Conservation (phyloP, 1,140 invertebrate genomes). For the Drosophila arizonae region DNA sequence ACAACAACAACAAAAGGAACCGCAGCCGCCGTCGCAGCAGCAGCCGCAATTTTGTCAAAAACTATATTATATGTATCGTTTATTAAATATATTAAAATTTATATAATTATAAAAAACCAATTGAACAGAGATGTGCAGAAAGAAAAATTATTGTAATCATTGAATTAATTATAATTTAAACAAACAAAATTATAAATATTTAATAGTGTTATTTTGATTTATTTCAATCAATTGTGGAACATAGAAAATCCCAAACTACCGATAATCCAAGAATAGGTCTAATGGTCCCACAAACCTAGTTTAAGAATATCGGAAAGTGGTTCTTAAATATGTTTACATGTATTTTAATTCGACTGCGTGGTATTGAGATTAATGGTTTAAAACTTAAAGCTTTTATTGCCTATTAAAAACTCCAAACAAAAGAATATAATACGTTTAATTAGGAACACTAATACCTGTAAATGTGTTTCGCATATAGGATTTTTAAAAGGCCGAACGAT, state of each 20-base stretch:
- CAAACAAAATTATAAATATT: constrained; percentile 55
- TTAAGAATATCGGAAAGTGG: not conserved
- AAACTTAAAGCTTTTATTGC: constrained; percentile 16
- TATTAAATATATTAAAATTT: constrained; percentile 83
- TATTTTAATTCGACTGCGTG: not conserved
- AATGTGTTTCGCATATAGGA: not conserved
- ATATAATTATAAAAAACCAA: constrained; percentile 81
- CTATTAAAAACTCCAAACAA: constrained; percentile 1
- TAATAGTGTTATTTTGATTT: constrained; percentile 37
- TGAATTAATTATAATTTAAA: constrained; percentile 82
- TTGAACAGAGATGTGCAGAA: constrained; percentile 69
- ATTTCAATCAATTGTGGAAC: not conserved
- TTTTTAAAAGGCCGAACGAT: not conserved
- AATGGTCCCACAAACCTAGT: not conserved
- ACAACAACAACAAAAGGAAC: constrained; percentile 49
- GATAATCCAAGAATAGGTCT: not conserved
- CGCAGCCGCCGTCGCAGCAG: constrained; percentile 54
- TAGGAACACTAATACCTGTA: constrained; percentile 14
- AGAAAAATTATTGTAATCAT: constrained; percentile 82
- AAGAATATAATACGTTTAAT: not conserved
- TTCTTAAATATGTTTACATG: not conserved
- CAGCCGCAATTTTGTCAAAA: constrained; percentile 78
- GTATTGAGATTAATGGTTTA: constrained; percentile 6
- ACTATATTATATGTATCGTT: constrained; percentile 82
- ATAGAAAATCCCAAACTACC: not conserved